Evolutionary conservation across 2,797 vertebrate genomes (phyloP).

Genomic region (Esox lucius): DNA sequence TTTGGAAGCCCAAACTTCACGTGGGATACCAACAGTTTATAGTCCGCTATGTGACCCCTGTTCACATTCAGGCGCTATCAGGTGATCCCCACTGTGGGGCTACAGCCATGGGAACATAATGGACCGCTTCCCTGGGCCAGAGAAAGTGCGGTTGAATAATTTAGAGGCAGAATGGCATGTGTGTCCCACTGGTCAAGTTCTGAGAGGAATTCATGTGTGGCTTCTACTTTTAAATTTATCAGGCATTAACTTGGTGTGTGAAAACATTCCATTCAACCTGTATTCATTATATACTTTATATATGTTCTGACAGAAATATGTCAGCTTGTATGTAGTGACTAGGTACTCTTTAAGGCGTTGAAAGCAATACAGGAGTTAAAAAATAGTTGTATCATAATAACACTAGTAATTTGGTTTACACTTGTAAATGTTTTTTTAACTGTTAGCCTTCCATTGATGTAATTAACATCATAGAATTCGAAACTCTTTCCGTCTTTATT

Average conservation of each 20-base stretch:
- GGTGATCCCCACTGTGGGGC: conserved; percentile 66
- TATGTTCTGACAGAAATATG: neutral
- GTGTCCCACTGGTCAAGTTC: conserved; percentile 35
- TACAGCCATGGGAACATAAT: conserved; percentile 71
- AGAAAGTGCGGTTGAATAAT: conserved; percentile 81
- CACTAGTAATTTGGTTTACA: neutral
- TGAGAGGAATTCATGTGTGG: conserved; percentile 37
- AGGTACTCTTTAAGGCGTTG: neutral
- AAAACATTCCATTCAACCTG: neutral
- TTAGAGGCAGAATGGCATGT: conserved; percentile 54
- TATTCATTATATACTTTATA: neutral
- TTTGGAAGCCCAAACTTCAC: neutral
- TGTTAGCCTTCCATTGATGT: neutral
- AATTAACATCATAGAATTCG: conserved; percentile 31
- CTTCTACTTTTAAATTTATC: conserved; percentile 29
- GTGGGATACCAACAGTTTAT: neutral
- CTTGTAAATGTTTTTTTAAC: neutral
- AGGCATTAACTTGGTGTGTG: conserved; percentile 28
- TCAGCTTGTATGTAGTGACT: neutral
- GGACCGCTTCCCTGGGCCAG: conserved; percentile 67
- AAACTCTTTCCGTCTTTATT: conserved; percentile 25
- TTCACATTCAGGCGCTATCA: conserved; percentile 68
- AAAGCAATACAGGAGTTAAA: neutral
- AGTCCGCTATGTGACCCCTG: neutral
- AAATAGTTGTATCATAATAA: neutral